Evolutionary conservation across 2,797 vertebrate genomes (phyloP).

Genomic region (Benthosema pterotum): DNA sequence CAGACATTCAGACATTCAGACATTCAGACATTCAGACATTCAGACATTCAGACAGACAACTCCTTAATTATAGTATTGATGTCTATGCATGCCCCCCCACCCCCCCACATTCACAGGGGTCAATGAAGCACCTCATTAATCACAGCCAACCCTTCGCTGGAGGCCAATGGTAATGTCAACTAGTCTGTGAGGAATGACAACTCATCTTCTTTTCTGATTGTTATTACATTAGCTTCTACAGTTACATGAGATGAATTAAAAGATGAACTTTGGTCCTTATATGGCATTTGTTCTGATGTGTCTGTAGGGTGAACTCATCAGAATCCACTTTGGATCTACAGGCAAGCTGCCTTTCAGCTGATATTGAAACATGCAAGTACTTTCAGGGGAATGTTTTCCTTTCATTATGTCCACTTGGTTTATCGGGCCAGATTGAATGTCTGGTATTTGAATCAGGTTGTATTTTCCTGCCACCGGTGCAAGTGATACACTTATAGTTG

Average conservation of each 20-base stretch:
- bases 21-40: too few relatives aligned
- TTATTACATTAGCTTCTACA: neutral
- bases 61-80: too few relatives aligned
- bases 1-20: too few relatives aligned
- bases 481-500: too few relatives aligned
- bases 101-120: constrained; percentile 2
- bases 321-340: constrained; percentile 64
- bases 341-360: constrained; percentile 87
- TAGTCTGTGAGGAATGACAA: constrained; percentile 85
- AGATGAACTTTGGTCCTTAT: neutral
- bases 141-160: constrained; percentile 68
- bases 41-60: too few relatives aligned
- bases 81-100: too few relatives aligned
- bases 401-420: neutral
- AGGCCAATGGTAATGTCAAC: constrained; percentile 92
- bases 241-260: neutral
- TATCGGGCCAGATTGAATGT: neutral
- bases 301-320: constrained; percentile 82
- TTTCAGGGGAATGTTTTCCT: neutral
- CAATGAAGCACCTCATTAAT: constrained; percentile 3
- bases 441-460: too few relatives aligned
- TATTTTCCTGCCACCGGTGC: too few relatives aligned
- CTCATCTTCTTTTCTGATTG: neutral
- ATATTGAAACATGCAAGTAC: constrained; percentile 88
- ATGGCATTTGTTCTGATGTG: neutral